Percentiles rank a stretch among this genome's conserved stretches.
phyloP scores from a whole-genome alignment of 2,888 invertebrate species.

The Dione juno region DNA sequence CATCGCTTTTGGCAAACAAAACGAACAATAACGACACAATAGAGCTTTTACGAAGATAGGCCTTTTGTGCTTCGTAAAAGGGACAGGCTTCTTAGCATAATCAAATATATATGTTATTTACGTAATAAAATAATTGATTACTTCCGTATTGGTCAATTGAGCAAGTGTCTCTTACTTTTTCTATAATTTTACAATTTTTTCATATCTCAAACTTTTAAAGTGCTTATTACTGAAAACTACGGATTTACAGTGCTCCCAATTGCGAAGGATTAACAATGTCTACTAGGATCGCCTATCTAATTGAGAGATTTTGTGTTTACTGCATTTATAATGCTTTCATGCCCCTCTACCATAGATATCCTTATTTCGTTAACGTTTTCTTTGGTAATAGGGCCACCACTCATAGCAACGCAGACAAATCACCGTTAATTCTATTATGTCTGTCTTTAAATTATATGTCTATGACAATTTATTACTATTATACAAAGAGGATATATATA shows the following conservation, averaged over 20 bases:
- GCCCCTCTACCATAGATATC: not conserved
- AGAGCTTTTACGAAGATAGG: conserved; percentile 69
- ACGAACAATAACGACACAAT: conserved; percentile 73
- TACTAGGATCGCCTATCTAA: too few species aligned
- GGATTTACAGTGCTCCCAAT: too few species aligned
- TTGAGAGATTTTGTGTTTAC: not conserved
- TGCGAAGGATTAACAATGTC: too few species aligned
- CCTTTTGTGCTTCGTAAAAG: conserved; percentile 63
- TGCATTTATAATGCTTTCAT: not conserved
- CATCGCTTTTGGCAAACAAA: conserved; percentile 65
- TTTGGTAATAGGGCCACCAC: not conserved
- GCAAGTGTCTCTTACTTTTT: not conserved
- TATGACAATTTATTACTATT: not conserved
- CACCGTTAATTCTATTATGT: conserved; percentile 2
- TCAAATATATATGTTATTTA: conserved; percentile 39
- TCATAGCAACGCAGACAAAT: not conserved
- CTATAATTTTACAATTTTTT: too few species aligned
- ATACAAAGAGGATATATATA: too few species aligned
- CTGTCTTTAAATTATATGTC: not conserved
- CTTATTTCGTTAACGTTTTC: not conserved
- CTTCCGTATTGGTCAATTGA: not conserved
- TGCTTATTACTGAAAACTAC: too few species aligned
- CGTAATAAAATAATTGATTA: not conserved
- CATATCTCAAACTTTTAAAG: too few species aligned
- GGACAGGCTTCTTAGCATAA: conserved; percentile 60